Percentiles rank a stretch among this genome's conserved stretches.
Evolutionary conservation across 2,888 invertebrate genomes (phyloP).

Genomic region (Melipona bicolor): DNA sequence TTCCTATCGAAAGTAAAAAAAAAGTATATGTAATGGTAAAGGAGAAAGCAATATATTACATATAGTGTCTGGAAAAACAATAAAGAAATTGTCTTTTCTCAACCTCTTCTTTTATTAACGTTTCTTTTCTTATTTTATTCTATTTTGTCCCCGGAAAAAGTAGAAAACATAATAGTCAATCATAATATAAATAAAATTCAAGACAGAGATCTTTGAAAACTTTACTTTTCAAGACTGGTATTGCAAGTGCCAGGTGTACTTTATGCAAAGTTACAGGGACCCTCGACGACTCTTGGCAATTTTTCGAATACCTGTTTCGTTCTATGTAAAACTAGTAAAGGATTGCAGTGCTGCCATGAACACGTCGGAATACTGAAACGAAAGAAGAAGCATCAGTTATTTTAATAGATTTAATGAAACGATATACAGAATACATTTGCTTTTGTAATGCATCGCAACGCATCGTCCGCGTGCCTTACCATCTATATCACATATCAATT

Average conservation of each 20-base stretch:
- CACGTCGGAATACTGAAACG: neutral
- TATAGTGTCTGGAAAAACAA: neutral
- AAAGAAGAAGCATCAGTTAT: constrained; percentile 38
- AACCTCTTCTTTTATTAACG: neutral
- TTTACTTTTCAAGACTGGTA: constrained; percentile 32
- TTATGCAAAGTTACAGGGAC: constrained; percentile 35
- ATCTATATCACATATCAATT: constrained; percentile 79
- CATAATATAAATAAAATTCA: neutral
- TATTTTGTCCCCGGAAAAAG: neutral
- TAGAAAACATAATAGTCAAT: neutral
- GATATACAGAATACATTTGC: constrained; percentile 79
- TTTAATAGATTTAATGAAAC: constrained; percentile 78
- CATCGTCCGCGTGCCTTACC: constrained; percentile 76
- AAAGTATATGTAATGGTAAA: neutral
- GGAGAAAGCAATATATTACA: neutral
- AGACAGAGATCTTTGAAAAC: neutral
- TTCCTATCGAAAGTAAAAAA: neutral
- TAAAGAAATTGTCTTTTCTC: neutral
- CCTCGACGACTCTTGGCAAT: constrained; percentile 18
- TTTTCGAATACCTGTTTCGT: constrained; percentile 31
- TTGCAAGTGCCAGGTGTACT: constrained; percentile 37
- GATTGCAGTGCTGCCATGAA: neutral
- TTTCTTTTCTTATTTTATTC: neutral
- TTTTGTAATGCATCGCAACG: constrained; percentile 72
- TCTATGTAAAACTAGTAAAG: neutral